Evolutionary conservation across 2,888 invertebrate species (phyloP).

Genomic region (Xanthia togata): DNA sequence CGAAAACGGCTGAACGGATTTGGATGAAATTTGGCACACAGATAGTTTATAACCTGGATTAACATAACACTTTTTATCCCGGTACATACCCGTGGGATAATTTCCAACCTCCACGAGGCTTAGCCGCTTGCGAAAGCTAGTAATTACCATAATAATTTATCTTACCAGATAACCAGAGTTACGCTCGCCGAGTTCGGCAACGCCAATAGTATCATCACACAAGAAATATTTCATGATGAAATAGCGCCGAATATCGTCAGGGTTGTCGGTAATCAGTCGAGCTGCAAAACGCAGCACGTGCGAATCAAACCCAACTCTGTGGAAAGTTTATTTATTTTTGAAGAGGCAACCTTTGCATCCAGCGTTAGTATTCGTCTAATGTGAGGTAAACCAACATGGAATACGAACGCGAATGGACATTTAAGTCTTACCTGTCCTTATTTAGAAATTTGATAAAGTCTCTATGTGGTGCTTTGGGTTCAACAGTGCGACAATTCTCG

Average conservation of each 20-base stretch:
- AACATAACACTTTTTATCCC: too few species aligned
- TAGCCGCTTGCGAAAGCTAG: too few species aligned
- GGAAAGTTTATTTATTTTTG: too few species aligned
- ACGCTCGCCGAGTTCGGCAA: conserved; percentile 94
- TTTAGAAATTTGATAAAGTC: conserved; percentile 95
- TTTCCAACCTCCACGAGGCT: too few species aligned
- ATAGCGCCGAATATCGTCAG: conserved; percentile 91
- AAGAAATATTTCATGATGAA: conserved; percentile 96
- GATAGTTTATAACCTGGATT: too few species aligned
- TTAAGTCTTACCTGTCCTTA: conserved; percentile 92
- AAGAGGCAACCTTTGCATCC: too few species aligned
- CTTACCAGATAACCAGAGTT: conserved; percentile 92
- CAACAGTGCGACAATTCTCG: conserved; percentile 95
- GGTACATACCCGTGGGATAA: too few species aligned
- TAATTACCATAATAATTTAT: not conserved
- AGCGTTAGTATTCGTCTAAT: not conserved
- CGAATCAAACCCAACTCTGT: conserved; percentile 93
- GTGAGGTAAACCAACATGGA: not conserved
- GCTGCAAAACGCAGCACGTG: conserved; percentile 95
- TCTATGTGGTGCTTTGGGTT: conserved; percentile 94
- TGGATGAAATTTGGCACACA: too few species aligned
- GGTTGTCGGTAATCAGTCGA: conserved; percentile 93
- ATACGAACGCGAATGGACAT: not conserved
- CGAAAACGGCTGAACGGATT: too few species aligned
- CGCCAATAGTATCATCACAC: conserved; percentile 95